Evolutionary conservation across 2,888 invertebrate genomes (phyloP).

Genomic region (Meliscaeva auricollis): DNA sequence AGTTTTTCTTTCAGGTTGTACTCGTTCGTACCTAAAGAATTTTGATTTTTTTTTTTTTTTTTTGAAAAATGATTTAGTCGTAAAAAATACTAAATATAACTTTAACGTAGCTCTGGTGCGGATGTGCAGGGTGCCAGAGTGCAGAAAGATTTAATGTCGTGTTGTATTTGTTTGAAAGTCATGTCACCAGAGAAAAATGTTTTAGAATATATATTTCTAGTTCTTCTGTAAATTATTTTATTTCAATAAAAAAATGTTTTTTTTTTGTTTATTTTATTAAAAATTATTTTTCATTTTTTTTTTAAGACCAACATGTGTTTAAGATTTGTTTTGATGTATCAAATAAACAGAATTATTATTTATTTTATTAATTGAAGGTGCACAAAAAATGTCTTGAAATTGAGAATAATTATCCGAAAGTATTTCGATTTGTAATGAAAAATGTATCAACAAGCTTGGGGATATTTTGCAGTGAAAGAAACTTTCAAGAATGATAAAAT

Average conservation of each 20-base stretch:
- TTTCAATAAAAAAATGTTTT: background rate
- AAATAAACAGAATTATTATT: no score
- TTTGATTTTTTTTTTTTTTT: no score
- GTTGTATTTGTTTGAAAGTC: conserved; percentile 2
- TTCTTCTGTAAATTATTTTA: background rate
- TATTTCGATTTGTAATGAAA: no score
- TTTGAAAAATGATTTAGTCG: background rate
- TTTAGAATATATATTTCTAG: conserved; percentile 1
- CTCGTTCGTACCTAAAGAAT: background rate
- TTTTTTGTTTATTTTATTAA: background rate
- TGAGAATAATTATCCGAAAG: no score
- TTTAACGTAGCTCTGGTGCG: background rate
- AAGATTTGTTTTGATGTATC: no score
- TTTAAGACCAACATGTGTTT: no score
- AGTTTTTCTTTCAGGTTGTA: conserved; percentile 7
- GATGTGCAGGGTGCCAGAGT: conserved; percentile 2
- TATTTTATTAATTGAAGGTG: no score
- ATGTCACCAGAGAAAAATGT: background rate
- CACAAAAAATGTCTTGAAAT: no score
- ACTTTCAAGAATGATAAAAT: no score
- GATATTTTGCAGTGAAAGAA: no score
- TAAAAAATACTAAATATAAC: conserved; percentile 1
- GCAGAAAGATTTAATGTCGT: conserved; percentile 17
- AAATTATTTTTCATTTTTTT: no score
- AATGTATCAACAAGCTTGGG: no score